These are phyloP conservation scores for Dasypus novemcinctus DNA, from an alignment of 2,113 vertebrate genomes.

Conservation along the genomic window DNA sequence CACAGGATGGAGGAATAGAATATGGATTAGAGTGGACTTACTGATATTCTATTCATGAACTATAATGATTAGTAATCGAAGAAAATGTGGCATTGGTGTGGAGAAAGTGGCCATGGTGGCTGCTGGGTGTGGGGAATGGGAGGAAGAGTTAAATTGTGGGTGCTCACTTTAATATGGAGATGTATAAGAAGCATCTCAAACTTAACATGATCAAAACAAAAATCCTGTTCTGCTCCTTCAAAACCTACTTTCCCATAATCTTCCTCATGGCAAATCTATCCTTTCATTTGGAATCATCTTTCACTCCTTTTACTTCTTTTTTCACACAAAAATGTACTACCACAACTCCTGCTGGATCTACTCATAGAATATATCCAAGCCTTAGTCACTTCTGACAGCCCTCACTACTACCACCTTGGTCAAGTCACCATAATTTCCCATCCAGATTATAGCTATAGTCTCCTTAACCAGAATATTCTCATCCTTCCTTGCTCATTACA, in stretches of 20 bases:
- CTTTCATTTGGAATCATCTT: neutral
- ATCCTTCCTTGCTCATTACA: neutral
- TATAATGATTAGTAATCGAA: no score
- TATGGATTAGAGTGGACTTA: no score
- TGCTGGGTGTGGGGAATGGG: no score
- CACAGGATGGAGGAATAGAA: no score
- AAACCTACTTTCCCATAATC: neutral
- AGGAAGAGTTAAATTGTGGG: neutral
- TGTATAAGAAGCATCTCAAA: neutral
- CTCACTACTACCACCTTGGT: neutral
- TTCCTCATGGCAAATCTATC: neutral
- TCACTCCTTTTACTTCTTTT: neutral
- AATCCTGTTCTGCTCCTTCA: neutral
- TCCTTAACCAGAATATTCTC: neutral
- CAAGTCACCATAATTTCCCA: neutral
- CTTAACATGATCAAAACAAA: neutral
- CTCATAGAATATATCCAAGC: neutral
- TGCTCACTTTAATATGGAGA: neutral
- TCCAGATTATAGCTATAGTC: neutral
- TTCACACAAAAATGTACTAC: neutral
- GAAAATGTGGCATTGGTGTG: no score
- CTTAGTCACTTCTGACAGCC: neutral
- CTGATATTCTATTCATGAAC: no score
- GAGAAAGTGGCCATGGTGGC: no score
- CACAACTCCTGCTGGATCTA: neutral